Base-by-base conservation (phyloP, 1,140 invertebrate genomes). In the Nasonia longicornis region DNA sequence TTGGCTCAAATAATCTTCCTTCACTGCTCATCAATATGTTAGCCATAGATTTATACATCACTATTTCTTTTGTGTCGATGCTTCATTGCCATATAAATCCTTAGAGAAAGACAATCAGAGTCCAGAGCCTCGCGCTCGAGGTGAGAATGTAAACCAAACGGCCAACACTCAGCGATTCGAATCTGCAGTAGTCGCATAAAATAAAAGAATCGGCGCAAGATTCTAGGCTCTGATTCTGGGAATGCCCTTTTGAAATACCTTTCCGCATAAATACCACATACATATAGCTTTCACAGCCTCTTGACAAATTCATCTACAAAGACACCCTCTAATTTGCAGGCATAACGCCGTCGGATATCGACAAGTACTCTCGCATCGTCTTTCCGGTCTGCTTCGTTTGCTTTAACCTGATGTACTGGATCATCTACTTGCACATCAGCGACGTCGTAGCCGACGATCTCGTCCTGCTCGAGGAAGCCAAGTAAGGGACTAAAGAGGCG, bases 361-460 rank as follows among this genome's bases (percentile, higher is more conserved):
- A 98, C 93, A 98, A 98, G 91, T 98, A 98, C 89, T 97, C 96
- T 52, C 94, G 97, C 86, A 97, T 98, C 90, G 96, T 98, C 86
- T 98, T 98, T 91, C 97, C 97, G 10, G 97, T 98, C 71, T 98
- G 97, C 92, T 98, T 98, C 92, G 96, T 98, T 83, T 98, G 97
- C 91, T 98, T 98, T 93, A 98, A 98, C 91, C 93, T 98, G 75
- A 98, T 98, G 97, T 98, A 98, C 91, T 98, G 97, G 97, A 97
- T 98, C 89, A 98, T 98, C 86, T 98, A 98, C 88, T 92, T 98
- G 84, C 97, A 98, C 93, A 97, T 98, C 88, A 97, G 96, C 86
- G 97, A 97, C 92, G 96, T 97, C 82, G 95, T 97, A 80, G 96
- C 96, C 88, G 96, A 97, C 89, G 97, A 98, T 92, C 92, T 97